Base-by-base conservation (phyloP, 1,140 invertebrate species). In the Caenorhabditis brenneri region DNA sequence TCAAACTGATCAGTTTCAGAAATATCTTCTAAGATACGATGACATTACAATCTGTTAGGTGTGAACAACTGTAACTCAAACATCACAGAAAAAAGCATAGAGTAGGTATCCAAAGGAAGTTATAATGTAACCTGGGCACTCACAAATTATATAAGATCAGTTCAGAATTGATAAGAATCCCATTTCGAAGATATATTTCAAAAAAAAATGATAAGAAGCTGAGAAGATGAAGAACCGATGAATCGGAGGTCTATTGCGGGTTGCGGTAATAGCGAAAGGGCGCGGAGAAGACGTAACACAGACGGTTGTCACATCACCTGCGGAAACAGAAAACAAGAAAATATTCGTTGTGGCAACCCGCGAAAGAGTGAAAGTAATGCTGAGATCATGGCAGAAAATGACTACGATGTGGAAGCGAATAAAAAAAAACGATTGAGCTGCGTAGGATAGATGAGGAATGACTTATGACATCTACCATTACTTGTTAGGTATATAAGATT, bases 291-390 rank as follows among this genome's bases (percentile, higher is more conserved):
- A 74, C 33, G 29, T 65, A 9, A 65, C 31, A 65, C 10, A 65
- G 31, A 65, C 24, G 24, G n/a, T 29, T 36, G 29, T 65, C 58
- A 36, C 65, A 42, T 74, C 60, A 65, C 60, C 60, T 65, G 12
- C 36, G 36, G 22, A 42, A 42, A 42, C 36, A 74, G 65, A 74
- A 74, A 74, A 74, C 65, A 74, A 74, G 65, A 74, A 74, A 74
- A 74, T 74, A 74, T 74, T 74, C 36, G 53, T 19, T 42, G 36
- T 74, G 33, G 65, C 29, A 29, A 74, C 24, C 65, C 65, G 33
- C 65, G n/a, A 33, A 24, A 27, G 29, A 74, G 65, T 74, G 65
- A 74, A 74, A 74, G 65, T 74, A 19, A n/a, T n/a, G 10, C 19
- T 42, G 22, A 55, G 53, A 55, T 55, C 36, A 74, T 29, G 65